Conservation (phyloP, 2,888 invertebrate species). For the Spatulosminthurus flaviceps region DNA sequence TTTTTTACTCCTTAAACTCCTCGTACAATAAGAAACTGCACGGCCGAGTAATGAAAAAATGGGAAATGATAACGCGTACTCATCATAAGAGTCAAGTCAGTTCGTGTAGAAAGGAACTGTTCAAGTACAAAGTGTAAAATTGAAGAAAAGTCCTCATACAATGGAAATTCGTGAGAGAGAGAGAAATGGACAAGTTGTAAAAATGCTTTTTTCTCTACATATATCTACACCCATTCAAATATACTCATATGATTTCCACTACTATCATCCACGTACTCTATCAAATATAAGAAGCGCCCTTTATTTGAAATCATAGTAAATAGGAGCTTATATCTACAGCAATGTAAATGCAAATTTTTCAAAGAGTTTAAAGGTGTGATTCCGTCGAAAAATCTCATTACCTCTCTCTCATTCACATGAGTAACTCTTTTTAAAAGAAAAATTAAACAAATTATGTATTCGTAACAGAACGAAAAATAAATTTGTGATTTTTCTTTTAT, state of each 20-base stretch:
- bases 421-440: too few relatives aligned
- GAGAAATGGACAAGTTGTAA: neutral
- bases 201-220: neutral
- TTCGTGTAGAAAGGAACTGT: neutral
- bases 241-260: conserved; percentile 5
- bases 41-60: neutral
- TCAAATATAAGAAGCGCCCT: too few relatives aligned
- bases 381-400: too few relatives aligned
- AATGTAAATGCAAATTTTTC: too few relatives aligned
- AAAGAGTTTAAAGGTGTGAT: too few relatives aligned
- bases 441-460: too few relatives aligned
- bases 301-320: too few relatives aligned
- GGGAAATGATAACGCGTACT: neutral
- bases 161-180: neutral
- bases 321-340: too few relatives aligned
- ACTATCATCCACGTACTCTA: too few relatives aligned
- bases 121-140: neutral
- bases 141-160: conserved; percentile 1
- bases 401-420: too few relatives aligned
- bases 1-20: neutral
- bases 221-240: neutral
- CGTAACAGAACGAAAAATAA: too few relatives aligned
- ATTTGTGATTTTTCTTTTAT: too few relatives aligned
- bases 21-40: neutral
- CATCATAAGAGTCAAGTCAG: neutral